A percentile compares a stretch with the other conserved stretches of the same genome.
These are phyloP conservation scores for Perdita meconis DNA, from an alignment of 2,888 invertebrate genomes.

Conservation along the genomic window DNA sequence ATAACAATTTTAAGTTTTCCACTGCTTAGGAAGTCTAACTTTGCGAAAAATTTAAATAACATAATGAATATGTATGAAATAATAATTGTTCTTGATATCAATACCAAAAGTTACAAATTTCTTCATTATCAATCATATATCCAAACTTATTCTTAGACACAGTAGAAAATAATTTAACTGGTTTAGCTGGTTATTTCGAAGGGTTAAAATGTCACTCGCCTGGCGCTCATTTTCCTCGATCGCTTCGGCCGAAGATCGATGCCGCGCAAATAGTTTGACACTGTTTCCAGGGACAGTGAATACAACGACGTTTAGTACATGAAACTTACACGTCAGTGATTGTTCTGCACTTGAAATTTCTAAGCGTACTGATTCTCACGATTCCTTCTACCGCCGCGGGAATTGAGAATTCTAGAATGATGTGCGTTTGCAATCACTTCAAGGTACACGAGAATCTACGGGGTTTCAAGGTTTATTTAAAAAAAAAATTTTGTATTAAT, in stretches of 20 bases:
- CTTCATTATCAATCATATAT: not conserved
- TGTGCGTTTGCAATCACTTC: not conserved
- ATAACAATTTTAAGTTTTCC: too few species aligned
- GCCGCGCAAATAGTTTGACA: not conserved
- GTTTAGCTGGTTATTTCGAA: not conserved
- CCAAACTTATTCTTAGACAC: not conserved
- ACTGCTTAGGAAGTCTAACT: too few species aligned
- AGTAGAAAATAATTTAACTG: not conserved
- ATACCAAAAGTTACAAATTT: not conserved
- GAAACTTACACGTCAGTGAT: constrained; percentile 49
- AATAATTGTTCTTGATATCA: too few species aligned
- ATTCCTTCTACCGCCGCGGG: not conserved
- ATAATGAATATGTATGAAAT: constrained; percentile 1
- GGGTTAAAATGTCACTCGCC: constrained; percentile 13
- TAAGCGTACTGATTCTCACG: not conserved
- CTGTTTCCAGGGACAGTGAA: constrained; percentile 8
- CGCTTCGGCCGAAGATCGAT: not conserved
- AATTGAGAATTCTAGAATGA: not conserved
- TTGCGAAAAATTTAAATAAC: too few species aligned
- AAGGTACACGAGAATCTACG: not conserved
- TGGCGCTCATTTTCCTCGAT: too few species aligned
- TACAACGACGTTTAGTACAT: not conserved
- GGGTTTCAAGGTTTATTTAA: not conserved
- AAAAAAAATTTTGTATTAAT: not conserved
- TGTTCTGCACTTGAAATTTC: constrained; percentile 33